A percentile compares a stretch with the other conserved stretches of the same genome.
phyloP scores from a whole-genome alignment of 2,113 vertebrate genomes.

The Riparia riparia region DNA sequence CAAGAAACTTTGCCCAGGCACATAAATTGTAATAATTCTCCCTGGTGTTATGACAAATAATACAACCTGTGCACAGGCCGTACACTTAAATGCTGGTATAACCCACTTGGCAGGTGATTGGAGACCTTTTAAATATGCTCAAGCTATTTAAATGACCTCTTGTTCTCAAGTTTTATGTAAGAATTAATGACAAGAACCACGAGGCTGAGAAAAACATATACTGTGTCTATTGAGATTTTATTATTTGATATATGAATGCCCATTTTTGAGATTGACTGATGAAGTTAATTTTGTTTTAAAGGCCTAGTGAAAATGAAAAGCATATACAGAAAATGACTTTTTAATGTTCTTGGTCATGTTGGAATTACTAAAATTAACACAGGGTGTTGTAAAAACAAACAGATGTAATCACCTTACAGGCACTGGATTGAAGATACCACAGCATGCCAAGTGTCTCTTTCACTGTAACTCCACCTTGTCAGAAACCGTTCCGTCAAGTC shows the following conservation, averaged over 20 bases:
- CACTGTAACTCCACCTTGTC: neutral
- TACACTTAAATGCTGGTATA: neutral
- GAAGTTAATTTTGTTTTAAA: neutral
- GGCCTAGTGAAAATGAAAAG: neutral
- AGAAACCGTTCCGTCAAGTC: conserved; percentile 4
- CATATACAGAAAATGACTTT: neutral
- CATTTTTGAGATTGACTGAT: neutral
- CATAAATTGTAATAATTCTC: neutral
- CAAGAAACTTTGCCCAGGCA: neutral
- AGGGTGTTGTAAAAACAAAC: neutral
- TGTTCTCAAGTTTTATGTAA: neutral
- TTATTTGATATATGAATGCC: neutral
- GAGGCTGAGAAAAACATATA: neutral
- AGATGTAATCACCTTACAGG: neutral
- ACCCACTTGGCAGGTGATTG: neutral
- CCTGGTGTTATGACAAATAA: neutral
- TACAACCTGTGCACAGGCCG: neutral
- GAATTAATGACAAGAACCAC: neutral
- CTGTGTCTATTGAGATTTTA: neutral
- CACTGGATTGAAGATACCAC: neutral
- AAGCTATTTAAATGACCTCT: neutral
- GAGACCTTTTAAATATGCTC: neutral
- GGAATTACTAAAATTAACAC: neutral
- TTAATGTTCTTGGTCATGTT: neutral
- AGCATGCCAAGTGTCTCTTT: neutral